phyloP scores from a whole-genome alignment of 2,113 vertebrate genomes.

The Serinus canaria region DNA sequence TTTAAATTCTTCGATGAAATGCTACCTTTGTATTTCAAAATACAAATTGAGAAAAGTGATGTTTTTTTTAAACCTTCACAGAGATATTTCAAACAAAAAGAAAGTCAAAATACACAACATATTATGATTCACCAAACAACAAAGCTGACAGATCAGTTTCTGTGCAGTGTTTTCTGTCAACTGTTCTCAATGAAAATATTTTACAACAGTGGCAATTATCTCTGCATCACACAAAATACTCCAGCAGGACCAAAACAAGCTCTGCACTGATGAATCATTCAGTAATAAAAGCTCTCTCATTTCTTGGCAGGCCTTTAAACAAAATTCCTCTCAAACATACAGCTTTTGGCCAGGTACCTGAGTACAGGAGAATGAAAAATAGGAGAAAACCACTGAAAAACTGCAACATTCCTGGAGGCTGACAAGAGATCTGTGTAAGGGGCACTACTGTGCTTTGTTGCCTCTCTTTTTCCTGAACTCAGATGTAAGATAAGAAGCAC shows the following conservation, averaged over 20 bases:
- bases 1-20: background rate
- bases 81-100: background rate
- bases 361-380: background rate
- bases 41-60: background rate
- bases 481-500: background rate
- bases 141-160: slow-evolving; percentile 51
- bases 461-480: background rate
- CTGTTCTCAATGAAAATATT: slow-evolving; percentile 48
- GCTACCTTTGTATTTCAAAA: background rate
- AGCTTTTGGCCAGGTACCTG: slow-evolving; percentile 11
- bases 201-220: slow-evolving; percentile 39
- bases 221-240: slow-evolving; percentile 17
- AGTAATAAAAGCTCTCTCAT: slow-evolving; percentile 15
- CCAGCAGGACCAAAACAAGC: slow-evolving; percentile 39
- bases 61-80: background rate
- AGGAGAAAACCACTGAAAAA: background rate
- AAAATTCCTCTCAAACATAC: background rate
- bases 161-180: slow-evolving; percentile 51
- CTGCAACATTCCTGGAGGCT: background rate
- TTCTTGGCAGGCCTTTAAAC: slow-evolving; percentile 23
- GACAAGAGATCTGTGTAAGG: background rate
- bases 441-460: background rate
- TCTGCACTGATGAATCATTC: slow-evolving; percentile 46
- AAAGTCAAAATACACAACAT: slow-evolving; percentile 28
- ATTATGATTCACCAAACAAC: slow-evolving; percentile 49